Percentiles rank a stretch among this genome's conserved stretches.
Conservation (phyloP, 2,113 vertebrate species). For the Paracanthobrama guichenoti region DNA sequence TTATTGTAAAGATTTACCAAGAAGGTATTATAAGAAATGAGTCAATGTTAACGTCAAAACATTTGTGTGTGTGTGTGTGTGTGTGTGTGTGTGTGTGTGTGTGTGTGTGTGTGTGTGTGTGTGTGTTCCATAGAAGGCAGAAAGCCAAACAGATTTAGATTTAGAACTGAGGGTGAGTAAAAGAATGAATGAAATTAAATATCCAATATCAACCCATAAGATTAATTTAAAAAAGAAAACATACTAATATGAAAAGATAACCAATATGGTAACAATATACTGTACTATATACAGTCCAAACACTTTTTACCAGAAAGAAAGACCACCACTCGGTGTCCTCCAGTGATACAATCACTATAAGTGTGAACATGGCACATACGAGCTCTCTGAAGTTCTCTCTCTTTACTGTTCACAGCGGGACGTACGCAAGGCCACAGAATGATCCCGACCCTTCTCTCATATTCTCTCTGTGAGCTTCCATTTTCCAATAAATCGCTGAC, state of each 20-base stretch:
- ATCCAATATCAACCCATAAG: not conserved
- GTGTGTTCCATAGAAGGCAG: not conserved
- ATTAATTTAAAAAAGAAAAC: too few relatives aligned
- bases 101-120: too few relatives aligned
- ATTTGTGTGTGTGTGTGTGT: too few relatives aligned
- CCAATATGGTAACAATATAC: too few relatives aligned
- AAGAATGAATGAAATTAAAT: too few relatives aligned
- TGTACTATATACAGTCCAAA: not conserved
- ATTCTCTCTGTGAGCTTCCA: constrained; percentile 17
- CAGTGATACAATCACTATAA: not conserved
- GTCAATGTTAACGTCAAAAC: not conserved
- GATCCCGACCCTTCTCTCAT: constrained; percentile 19
- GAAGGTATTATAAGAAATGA: not conserved
- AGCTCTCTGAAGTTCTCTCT: constrained; percentile 7
- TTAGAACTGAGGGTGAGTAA: not conserved
- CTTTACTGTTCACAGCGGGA: not conserved
- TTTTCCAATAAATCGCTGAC: constrained; percentile 33
- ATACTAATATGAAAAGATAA: too few relatives aligned
- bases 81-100: too few relatives aligned
- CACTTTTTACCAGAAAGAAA: not conserved
- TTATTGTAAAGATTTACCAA: too few relatives aligned
- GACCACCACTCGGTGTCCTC: not conserved
- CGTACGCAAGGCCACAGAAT: not conserved
- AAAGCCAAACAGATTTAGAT: not conserved
- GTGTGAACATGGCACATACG: not conserved